Evolutionary conservation across 2,113 vertebrate genomes (phyloP).

Genomic region (Callospermophilus lateralis): DNA sequence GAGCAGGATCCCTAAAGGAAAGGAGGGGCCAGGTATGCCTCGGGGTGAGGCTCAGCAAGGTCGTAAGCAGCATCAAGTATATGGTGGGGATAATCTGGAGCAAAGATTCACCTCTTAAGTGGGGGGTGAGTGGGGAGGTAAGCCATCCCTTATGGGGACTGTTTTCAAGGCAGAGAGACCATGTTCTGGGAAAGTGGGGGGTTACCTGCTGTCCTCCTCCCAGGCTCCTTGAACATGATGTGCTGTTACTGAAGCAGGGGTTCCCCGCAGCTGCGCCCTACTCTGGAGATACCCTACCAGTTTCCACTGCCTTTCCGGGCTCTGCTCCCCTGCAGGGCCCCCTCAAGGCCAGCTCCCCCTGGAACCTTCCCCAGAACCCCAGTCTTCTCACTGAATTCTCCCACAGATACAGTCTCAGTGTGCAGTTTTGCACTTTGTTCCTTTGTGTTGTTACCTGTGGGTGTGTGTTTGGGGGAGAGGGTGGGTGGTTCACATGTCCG

Average conservation of each 20-base stretch:
- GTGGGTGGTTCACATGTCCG: background rate
- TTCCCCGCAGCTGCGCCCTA: constrained; percentile 9
- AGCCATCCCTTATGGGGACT: background rate
- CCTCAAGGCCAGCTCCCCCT: background rate
- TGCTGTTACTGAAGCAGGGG: constrained; percentile 47
- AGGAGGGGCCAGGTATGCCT: background rate
- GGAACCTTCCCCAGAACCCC: background rate
- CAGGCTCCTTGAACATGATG: constrained; percentile 46
- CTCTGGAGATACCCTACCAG: background rate
- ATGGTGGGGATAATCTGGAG: background rate
- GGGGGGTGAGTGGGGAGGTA: background rate
- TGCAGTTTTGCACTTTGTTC: background rate
- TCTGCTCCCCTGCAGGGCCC: background rate
- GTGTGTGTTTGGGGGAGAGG: background rate
- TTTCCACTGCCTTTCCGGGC: background rate
- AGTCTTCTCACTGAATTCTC: background rate
- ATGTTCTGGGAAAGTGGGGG: constrained; percentile 24
- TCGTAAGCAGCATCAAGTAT: background rate
- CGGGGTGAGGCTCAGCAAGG: background rate
- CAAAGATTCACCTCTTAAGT: background rate
- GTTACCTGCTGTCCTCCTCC: constrained; percentile 57
- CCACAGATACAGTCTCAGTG: background rate
- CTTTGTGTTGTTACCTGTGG: background rate
- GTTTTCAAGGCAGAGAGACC: background rate
- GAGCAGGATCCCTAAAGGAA: background rate